Evolutionary conservation across 2,113 vertebrate species (phyloP), one percentile per base, ranked within the genome.

Genomic region (Passerina amoena): DNA sequence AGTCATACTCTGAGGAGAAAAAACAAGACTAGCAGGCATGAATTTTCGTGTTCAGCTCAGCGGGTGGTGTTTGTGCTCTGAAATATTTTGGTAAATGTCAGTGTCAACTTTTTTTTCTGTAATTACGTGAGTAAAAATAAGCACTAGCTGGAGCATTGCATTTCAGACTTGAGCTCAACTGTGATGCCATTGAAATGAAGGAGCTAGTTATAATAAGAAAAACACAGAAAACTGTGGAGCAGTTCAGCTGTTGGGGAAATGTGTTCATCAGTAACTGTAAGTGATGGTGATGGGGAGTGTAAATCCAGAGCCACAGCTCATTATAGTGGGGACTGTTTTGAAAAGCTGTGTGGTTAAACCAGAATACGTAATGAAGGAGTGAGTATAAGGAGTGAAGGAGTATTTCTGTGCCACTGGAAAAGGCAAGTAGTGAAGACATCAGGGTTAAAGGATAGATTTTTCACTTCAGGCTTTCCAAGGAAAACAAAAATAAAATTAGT

Each of bases 81-180:
- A 93, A 92, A 88, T 94, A 94, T 92, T 95, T 96, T 90, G 83
- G 90, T 95, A 94, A 96, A 95, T 84, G 90, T 92, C 87, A 96
- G 51, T 5, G 47, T 88, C 68, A 42, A 88, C 50, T 83, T 92
- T 88, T 80, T 76, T 87, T 94, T 88, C 71, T 83, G 90, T 88
- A 93, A 93, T 93, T 90, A 66, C 78, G 72, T 42, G n/a, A 80
- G 88, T 90, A 92, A 97, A 94, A 97, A 95, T 92, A 96, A 93
- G 86, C 83, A 88, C 86, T 94, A 88, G 88, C 82, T 93, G 72
- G 86, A 95, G 86, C 69, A 27, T 2, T 92, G 51, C 76, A 12
- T 75, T 94, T 88, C 92, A 88, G 93, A 28, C 60, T 33, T 37
- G 44, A 81, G 64, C 88, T 96, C 64, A 75, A 28, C 88, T 90